Evolutionary conservation across 2,797 vertebrate genomes (phyloP).

Genomic region (Diplodus sargus): DNA sequence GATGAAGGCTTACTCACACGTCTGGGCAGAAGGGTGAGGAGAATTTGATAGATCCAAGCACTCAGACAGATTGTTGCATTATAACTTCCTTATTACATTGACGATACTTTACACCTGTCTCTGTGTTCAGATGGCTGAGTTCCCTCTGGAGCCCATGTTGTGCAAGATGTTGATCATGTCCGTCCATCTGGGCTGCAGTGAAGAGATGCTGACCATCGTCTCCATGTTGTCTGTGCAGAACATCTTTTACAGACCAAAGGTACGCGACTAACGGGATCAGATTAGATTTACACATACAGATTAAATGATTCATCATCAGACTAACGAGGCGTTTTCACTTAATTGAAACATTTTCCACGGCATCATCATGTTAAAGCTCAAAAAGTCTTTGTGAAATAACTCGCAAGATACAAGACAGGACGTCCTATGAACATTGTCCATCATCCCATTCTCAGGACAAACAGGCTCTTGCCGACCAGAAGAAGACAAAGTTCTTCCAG

Average conservation of each 20-base stretch:
- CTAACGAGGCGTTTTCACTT: not conserved
- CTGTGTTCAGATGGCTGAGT: conserved; percentile 93
- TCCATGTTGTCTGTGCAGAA: conserved; percentile 99
- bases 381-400: not conserved
- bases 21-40: conserved; percentile 92
- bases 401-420: not conserved
- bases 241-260: conserved; percentile 98
- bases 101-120: not conserved
- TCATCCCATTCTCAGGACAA: conserved; percentile 86
- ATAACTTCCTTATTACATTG: not conserved
- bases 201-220: conserved; percentile 98
- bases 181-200: conserved; percentile 97
- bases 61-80: not conserved
- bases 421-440: not conserved
- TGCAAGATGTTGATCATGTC: conserved; percentile 99
- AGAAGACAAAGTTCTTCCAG: conserved; percentile 96
- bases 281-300: not conserved
- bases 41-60: not conserved
- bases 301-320: not conserved
- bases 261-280: conserved; percentile 43
- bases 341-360: not conserved
- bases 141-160: conserved; percentile 98
- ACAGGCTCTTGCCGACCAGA: conserved; percentile 94
- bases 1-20: conserved; percentile 96
- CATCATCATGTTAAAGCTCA: too few species aligned